Evolutionary conservation across 2,113 vertebrate species (phyloP), one percentile per base, ranked within the genome.

Genomic region (Dolichallabes microphthalmus): DNA sequence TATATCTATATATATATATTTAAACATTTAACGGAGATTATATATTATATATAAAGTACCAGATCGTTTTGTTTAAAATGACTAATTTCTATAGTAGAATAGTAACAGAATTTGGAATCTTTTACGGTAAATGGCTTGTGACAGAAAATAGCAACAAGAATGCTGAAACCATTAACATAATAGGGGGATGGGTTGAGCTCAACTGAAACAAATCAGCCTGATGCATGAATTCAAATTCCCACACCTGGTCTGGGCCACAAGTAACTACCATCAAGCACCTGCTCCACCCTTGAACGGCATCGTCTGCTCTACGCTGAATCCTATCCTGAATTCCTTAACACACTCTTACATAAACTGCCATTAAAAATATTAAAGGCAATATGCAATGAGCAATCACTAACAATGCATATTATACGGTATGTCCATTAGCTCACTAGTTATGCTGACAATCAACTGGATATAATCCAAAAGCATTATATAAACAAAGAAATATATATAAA

Each of bases 161-260:
- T 15, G 20, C n/a, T 45, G 20, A 79, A 78, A 35, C 27, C 57
- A 50, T 63, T 4, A 69, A 30, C 19, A 60, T 77, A 85, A 73
- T 63, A 73, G 52, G 82, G 58, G 68, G 82, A 80, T 27, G 82
- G 39, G 86, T 76, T 83, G 57, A 50, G 53, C 61, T 53, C 61
- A 57, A 52, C 85, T 87, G 78, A 92, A 89, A 88, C 89, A 91
- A 91, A 92, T 89, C 53, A 91, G 87, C 73, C 73, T 69, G 27
- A 60, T 82, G 80, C 60, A 84, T 52, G 19, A 69, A 84, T 91
- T 91, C 90, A 92, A 92, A 91, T 90, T 63, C 45, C 74, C 75
- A 88, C 85, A 85, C 82, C 57, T 88, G 58, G 80, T 25, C 58
- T 60, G 64, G 66, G 30, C 86, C 84, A 81, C 86, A 75, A 68